Evolutionary conservation across 2,888 invertebrate genomes (phyloP).

Genomic region (Metellina segmentata): DNA sequence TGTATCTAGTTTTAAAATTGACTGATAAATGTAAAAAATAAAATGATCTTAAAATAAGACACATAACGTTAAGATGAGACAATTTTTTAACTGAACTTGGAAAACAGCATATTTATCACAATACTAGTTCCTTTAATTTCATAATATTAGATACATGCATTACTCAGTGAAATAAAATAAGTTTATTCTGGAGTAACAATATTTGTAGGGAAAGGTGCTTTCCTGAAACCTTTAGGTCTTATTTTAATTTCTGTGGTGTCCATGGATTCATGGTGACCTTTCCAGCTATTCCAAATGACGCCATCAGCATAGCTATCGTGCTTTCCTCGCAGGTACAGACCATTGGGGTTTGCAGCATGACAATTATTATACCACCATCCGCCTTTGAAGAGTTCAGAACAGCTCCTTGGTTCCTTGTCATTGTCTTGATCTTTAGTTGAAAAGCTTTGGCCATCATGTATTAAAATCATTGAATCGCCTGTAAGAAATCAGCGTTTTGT

Average conservation of each 20-base stretch:
- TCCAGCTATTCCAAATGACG: slow-evolving; percentile 79
- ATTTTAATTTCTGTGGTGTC: slow-evolving; percentile 79
- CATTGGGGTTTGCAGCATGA: slow-evolving; percentile 79
- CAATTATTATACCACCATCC: slow-evolving; percentile 79
- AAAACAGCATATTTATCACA: too few species aligned
- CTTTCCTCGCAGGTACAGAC: slow-evolving; percentile 78
- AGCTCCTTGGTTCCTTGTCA: slow-evolving; percentile 45
- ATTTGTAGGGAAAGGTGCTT: neutral
- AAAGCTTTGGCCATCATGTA: slow-evolving; percentile 39
- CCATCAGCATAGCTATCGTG: slow-evolving; percentile 78
- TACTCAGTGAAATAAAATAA: too few species aligned
- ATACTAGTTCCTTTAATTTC: too few species aligned
- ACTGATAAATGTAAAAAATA: too few species aligned
- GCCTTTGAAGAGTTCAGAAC: slow-evolving; percentile 77
- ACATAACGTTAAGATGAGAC: too few species aligned
- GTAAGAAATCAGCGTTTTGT: neutral
- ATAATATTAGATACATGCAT: too few species aligned
- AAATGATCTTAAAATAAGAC: too few species aligned
- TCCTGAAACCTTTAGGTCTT: slow-evolving; percentile 68
- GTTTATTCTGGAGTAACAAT: too few species aligned
- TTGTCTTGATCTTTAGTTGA: slow-evolving; percentile 61
- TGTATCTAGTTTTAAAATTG: too few species aligned
- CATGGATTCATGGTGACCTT: slow-evolving; percentile 79
- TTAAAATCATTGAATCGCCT: slow-evolving; percentile 36
- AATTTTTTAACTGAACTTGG: too few species aligned